These are phyloP conservation scores for Philereme transversata DNA, from an alignment of 2,888 invertebrate species.

Conservation along the genomic window DNA sequence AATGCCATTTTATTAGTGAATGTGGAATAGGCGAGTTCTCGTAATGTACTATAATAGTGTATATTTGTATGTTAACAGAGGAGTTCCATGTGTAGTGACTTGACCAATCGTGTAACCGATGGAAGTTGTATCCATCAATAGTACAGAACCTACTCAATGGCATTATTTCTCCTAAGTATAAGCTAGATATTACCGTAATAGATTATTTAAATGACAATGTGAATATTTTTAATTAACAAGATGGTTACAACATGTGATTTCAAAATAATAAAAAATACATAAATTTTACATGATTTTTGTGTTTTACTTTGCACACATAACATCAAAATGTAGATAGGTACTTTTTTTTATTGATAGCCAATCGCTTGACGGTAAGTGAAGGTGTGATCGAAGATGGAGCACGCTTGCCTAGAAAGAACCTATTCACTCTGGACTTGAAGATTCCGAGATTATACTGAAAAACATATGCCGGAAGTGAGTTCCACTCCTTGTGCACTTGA, in stretches of 20 bases:
- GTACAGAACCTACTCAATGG: slow-evolving; percentile 67
- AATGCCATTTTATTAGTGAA: slow-evolving; percentile 82
- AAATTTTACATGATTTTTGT: slow-evolving; percentile 82
- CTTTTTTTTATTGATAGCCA: not conserved
- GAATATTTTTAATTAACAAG: slow-evolving; percentile 87
- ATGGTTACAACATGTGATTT: slow-evolving; percentile 86
- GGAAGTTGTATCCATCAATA: slow-evolving; percentile 61
- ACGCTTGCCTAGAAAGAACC: no score
- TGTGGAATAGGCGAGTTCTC: slow-evolving; percentile 74
- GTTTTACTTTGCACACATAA: slow-evolving; percentile 53
- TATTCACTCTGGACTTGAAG: no score
- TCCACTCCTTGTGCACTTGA: no score
- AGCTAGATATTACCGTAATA: slow-evolving; percentile 84
- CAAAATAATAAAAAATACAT: slow-evolving; percentile 86
- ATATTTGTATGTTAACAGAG: slow-evolving; percentile 80
- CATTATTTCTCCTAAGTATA: slow-evolving; percentile 81
- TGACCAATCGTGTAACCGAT: slow-evolving; percentile 79
- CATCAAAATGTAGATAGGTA: no score
- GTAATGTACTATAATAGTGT: slow-evolving; percentile 80
- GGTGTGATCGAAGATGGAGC: no score
- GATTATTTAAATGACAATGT: slow-evolving; percentile 87
- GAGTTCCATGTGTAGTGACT: slow-evolving; percentile 74
- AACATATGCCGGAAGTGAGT: no score
- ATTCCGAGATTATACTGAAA: no score
- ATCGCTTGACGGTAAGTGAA: no score